These are phyloP conservation scores for Malthinus seriepunctatus DNA, from an alignment of 2,888 invertebrate species.

Conservation along the genomic window DNA sequence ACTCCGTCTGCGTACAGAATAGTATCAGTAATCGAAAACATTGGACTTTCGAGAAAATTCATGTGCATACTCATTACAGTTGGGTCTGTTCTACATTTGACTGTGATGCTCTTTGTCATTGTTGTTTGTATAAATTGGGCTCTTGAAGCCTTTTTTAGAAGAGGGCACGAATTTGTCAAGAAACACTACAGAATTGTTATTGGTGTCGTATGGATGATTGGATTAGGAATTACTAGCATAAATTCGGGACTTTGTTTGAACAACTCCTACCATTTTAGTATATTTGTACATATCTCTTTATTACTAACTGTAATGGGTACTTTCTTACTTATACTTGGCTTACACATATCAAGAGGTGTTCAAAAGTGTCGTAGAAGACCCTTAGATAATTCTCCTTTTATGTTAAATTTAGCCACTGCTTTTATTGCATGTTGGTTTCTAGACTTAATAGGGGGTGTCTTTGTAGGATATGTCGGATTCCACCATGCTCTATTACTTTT, in stretches of 20 bases:
- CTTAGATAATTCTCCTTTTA: slow-evolving; percentile 1
- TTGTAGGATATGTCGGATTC: not conserved
- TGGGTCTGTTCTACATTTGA: not conserved
- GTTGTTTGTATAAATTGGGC: not conserved
- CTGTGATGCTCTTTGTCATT: not conserved
- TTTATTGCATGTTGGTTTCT: slow-evolving; percentile 6
- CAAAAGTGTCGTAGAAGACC: slow-evolving; percentile 6
- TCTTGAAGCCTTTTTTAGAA: not conserved
- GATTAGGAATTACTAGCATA: not conserved
- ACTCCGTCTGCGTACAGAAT: slow-evolving; percentile 1
- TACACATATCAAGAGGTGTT: slow-evolving; percentile 5
- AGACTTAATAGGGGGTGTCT: not conserved
- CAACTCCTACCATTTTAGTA: not conserved
- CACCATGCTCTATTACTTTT: not conserved
- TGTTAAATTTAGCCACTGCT: slow-evolving; percentile 10
- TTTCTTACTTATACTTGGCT: not conserved
- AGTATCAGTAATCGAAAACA: not conserved
- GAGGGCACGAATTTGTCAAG: not conserved
- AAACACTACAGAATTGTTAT: not conserved
- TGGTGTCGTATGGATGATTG: not conserved
- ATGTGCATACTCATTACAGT: not conserved
- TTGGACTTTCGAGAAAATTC: not conserved
- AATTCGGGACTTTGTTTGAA: not conserved
- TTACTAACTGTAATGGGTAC: not conserved
- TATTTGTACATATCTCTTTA: not conserved